Percentiles rank a stretch among this genome's conserved stretches.
phyloP scores from a whole-genome alignment of 1,140 invertebrate species.

The Coelopa frigida region DNA sequence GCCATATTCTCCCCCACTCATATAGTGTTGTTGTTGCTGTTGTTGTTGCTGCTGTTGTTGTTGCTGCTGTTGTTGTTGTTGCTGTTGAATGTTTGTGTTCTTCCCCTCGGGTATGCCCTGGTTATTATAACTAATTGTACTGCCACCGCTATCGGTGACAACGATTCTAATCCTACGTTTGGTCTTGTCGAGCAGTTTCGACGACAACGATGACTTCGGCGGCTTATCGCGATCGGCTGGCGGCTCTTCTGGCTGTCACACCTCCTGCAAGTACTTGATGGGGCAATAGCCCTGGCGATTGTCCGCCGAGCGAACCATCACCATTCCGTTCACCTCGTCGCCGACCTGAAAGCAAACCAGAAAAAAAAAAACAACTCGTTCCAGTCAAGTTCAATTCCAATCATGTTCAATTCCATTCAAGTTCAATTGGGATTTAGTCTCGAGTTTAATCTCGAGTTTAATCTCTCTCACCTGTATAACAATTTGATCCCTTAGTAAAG shows the following conservation, averaged over 20 bases:
- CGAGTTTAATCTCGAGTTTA: too few relatives aligned
- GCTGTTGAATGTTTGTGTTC: constrained; percentile 25
- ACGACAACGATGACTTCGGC: constrained; percentile 35
- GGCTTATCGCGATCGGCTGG: constrained; percentile 23
- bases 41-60: constrained; percentile 1
- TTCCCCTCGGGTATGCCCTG: constrained; percentile 19
- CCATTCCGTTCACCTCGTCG: constrained; percentile 85
- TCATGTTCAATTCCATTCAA: background rate
- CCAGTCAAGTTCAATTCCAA: background rate
- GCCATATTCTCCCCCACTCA: too few relatives aligned
- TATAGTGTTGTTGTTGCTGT: constrained; percentile 2
- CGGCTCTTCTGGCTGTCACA: constrained; percentile 59
- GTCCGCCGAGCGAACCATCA: constrained; percentile 84
- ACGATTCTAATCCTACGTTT: constrained; percentile 45
- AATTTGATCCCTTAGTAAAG: constrained; percentile 62
- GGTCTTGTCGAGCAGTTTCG: constrained; percentile 36
- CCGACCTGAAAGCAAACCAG: constrained; percentile 51
- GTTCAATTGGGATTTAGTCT: background rate
- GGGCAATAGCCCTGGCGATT: constrained; percentile 78
- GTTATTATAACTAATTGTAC: constrained; percentile 10
- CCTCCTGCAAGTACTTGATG: constrained; percentile 74
- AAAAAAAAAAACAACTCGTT: background rate
- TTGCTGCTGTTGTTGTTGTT: background rate
- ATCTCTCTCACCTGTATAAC: constrained; percentile 56
- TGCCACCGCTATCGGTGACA: constrained; percentile 27